Base-by-base conservation (phyloP, 2,113 vertebrate species). In the Thalassoma bifasciatum region DNA sequence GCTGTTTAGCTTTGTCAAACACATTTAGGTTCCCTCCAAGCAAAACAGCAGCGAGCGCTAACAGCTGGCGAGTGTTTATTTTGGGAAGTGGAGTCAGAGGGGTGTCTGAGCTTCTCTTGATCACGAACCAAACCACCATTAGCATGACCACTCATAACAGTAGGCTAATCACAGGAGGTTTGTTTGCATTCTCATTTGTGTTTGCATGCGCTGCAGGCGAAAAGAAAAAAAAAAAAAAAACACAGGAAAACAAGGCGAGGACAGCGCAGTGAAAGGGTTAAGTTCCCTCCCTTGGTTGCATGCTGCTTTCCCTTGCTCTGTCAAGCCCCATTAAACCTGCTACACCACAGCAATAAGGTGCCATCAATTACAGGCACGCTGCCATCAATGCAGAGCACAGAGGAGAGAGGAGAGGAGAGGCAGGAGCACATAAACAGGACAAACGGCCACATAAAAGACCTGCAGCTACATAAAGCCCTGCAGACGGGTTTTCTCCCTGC, bases 321-420 rank as follows among this genome's bases (percentile, higher is more conserved):
- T 94, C 91, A 92, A 91, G 93, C 90, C 90, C 92, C 93, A 94
- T 94, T 94, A 94, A 93, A 92, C 91, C 92, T 89, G 90, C 93
- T 91, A 90, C 91, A 92, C 91, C 92, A 94, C 93, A 90, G 92
- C 93, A 93, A 94, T 93, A 94, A 93, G 91, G 90, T 88, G 83
- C 92, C 93, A 94, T 94, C 93, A 94, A 94, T 94, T 93, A 93
- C 91, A 89, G 90, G 86, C 90, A 47, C 66, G 77, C 90, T 66
- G 90, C 92, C 90, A 92, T 93, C 90, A 88, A 91, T 88, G 92
- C 80, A 79, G 76, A 87, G 87, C 54, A 68, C 82, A 79, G 79
- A 83, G 80, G 85, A 87, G 83, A 87, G 82, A 82, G 74, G 90
- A 73, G 77, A 73, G 83, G 79, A 86, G 90, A 88, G 90, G 91